A percentile compares a stretch with the other conserved stretches of the same genome.
phyloP scores from a whole-genome alignment of 2,797 vertebrate genomes.

The Tadarida brasiliensis region DNA sequence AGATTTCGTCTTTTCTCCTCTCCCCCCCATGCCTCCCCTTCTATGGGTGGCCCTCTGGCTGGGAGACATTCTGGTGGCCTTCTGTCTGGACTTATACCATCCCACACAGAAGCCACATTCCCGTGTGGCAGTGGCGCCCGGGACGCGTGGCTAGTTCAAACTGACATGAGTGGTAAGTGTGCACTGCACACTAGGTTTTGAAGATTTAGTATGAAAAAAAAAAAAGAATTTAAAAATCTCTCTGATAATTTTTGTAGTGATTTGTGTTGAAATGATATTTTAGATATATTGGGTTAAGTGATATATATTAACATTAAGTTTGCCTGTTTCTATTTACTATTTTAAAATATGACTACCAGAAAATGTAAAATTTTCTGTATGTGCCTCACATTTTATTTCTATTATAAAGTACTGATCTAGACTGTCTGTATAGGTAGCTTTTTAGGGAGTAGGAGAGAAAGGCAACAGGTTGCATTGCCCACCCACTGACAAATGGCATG shows the following conservation, averaged over 20 bases:
- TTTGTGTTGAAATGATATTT: neutral
- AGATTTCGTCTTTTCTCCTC: neutral
- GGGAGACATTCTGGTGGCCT: neutral
- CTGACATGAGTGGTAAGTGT: neutral
- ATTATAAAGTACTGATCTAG: neutral
- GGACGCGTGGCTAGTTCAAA: neutral
- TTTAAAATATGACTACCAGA: constrained; percentile 15
- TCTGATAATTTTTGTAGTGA: neutral
- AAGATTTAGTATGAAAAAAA: neutral
- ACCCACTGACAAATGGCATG: neutral
- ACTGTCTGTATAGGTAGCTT: neutral
- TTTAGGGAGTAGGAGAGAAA: neutral
- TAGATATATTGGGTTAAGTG: neutral
- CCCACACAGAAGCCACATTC: neutral
- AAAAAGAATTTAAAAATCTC: neutral
- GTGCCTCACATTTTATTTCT: neutral
- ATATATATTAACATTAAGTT: neutral
- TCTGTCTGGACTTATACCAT: neutral
- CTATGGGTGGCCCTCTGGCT: too few relatives aligned
- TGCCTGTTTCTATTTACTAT: neutral
- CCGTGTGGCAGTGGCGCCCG: too few relatives aligned
- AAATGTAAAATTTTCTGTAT: neutral
- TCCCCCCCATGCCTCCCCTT: neutral
- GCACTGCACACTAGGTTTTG: neutral
- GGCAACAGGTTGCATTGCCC: neutral